Conservation (phyloP, 2,113 vertebrate genomes). For the Platysternon megacephalum region DNA sequence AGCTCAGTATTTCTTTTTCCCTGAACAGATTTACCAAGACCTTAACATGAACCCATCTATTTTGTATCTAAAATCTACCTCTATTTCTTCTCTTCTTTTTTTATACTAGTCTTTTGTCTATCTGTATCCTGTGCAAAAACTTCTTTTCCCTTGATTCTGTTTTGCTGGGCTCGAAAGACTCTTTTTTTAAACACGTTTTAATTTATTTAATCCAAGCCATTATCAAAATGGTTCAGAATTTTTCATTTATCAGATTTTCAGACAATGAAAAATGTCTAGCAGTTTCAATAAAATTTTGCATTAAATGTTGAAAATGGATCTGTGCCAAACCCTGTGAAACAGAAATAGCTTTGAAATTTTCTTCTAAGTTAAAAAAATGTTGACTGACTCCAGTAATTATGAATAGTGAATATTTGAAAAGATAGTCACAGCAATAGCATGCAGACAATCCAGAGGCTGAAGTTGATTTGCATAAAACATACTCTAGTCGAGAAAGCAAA, state of each 20-base stretch:
- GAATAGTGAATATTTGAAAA: not conserved
- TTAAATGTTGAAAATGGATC: not conserved
- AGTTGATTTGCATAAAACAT: constrained; percentile 30
- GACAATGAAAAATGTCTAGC: fast-evolving
- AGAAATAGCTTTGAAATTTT: not conserved
- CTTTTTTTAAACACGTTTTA: not conserved
- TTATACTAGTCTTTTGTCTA: not conserved
- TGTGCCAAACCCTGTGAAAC: not conserved
- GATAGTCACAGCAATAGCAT: not conserved
- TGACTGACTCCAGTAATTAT: not conserved
- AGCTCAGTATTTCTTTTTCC: not conserved
- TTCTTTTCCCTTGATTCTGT: not conserved
- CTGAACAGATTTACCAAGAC: not conserved
- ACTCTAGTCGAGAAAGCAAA: not conserved
- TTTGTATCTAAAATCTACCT: not conserved
- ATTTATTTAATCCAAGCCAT: not conserved
- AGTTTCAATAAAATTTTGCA: not conserved
- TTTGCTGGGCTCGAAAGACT: not conserved
- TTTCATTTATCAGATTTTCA: not conserved
- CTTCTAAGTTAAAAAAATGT: fast-evolving
- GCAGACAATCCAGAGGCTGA: not conserved
- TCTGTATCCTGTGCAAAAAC: not conserved
- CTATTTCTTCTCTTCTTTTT: not conserved
- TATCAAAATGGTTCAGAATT: not conserved
- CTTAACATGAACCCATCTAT: not conserved